phyloP scores from a whole-genome alignment of 2,113 vertebrate species.

The Gymnarchus niloticus region DNA sequence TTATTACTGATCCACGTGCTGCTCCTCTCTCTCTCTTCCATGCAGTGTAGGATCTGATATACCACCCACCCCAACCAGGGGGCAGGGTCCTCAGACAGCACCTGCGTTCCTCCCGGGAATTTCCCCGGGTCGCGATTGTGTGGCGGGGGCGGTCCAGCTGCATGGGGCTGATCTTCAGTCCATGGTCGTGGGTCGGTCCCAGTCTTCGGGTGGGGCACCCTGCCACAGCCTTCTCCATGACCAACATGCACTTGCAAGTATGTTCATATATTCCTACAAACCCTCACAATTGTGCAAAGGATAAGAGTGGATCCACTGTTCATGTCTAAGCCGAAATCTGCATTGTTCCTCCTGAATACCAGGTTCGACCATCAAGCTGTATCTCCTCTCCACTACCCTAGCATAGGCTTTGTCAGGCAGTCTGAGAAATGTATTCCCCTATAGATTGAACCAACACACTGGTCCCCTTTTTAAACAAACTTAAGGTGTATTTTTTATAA shows the following conservation, averaged over 20 bases:
- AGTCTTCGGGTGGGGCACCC: too few species aligned
- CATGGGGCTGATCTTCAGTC: too few species aligned
- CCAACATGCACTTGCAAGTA: not conserved
- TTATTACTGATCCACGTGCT: too few species aligned
- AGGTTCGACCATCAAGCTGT: not conserved
- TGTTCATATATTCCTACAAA: not conserved
- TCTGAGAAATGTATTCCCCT: not conserved
- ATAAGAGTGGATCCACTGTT: not conserved
- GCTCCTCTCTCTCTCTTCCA: too few species aligned
- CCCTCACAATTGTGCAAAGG: not conserved
- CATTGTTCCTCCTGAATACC: not conserved
- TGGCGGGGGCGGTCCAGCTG: too few species aligned
- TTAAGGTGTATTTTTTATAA: too few species aligned
- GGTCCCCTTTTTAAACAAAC: not conserved
- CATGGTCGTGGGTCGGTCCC: too few species aligned
- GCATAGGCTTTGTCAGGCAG: not conserved
- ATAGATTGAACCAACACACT: not conserved
- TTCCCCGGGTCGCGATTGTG: too few species aligned
- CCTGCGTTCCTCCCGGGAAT: too few species aligned
- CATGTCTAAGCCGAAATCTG: not conserved
- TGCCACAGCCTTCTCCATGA: not conserved
- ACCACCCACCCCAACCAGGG: too few species aligned
- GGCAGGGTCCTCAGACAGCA: too few species aligned
- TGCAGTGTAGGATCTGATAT: too few species aligned
- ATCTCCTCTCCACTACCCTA: not conserved